Conservation (phyloP, 2,113 vertebrate genomes). For the Micromys minutus region DNA sequence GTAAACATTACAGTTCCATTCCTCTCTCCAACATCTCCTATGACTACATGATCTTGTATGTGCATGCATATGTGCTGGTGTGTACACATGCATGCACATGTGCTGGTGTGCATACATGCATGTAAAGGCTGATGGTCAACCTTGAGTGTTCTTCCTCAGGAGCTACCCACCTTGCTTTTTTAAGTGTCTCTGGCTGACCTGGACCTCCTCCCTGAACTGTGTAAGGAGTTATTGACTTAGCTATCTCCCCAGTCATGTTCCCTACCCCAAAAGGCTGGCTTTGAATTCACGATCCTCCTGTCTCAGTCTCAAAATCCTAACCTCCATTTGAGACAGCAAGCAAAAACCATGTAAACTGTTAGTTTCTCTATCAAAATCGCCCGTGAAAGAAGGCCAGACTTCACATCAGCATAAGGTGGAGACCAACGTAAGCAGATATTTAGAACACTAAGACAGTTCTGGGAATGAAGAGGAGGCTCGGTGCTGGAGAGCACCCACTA, state of each 20-base stretch:
- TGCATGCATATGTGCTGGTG: not conserved
- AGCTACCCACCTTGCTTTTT: not conserved
- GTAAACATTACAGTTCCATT: not conserved
- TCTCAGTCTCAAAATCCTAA: not conserved
- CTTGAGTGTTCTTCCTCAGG: not conserved
- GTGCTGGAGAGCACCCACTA: not conserved
- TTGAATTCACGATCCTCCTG: not conserved
- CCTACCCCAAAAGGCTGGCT: not conserved
- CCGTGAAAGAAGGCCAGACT: not conserved
- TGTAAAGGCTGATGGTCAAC: not conserved
- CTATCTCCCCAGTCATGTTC: not conserved
- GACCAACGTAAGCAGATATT: not conserved
- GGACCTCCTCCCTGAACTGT: not conserved
- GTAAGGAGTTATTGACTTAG: not conserved
- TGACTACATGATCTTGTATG: not conserved
- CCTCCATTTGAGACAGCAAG: not conserved
- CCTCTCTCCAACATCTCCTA: not conserved
- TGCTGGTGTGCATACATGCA: not conserved
- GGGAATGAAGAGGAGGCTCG: not conserved
- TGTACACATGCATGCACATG: not conserved
- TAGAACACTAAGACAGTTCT: not conserved
- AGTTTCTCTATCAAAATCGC: not conserved
- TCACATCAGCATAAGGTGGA: not conserved
- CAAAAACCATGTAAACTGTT: not conserved
- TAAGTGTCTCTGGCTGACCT: not conserved